These are phyloP conservation scores for Leptoteleia sp. DNA, from an alignment of 1,140 invertebrate species.

Conservation along the genomic window DNA sequence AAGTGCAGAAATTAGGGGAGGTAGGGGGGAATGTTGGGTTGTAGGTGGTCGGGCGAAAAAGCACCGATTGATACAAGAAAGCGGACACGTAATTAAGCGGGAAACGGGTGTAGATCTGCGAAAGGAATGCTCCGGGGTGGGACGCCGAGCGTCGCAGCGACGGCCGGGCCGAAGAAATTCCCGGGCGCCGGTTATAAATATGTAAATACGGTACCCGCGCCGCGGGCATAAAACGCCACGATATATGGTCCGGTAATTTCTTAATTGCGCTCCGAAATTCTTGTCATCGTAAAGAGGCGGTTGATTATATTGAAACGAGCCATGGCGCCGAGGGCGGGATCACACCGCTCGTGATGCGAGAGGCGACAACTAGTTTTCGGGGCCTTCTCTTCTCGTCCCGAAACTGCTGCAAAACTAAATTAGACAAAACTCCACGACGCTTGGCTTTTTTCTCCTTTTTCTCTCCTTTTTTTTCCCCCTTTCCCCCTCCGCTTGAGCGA, in stretches of 20 bases:
- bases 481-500: too few relatives aligned
- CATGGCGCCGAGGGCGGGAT: conserved; percentile 61
- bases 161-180: conserved; percentile 53
- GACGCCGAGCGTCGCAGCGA: conserved; percentile 62
- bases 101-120: conserved; percentile 56
- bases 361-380: conserved; percentile 51
- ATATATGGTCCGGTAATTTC: conserved; percentile 81
- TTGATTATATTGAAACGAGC: conserved; percentile 71
- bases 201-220: conserved; percentile 73
- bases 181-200: conserved; percentile 71
- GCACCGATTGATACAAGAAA: conserved; percentile 36
- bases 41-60: conserved; percentile 38
- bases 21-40: conserved; percentile 1
- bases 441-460: too few relatives aligned
- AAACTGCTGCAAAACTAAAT: background rate
- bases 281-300: conserved; percentile 79
- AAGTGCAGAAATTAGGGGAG: too few relatives aligned
- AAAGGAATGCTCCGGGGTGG: conserved; percentile 40
- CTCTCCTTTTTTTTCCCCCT: too few relatives aligned
- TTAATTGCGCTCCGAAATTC: conserved; percentile 80
- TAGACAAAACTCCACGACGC: too few relatives aligned
- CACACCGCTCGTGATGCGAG: conserved; percentile 38
- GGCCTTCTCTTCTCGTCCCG: conserved; percentile 1
- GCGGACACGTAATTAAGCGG: conserved; percentile 54
- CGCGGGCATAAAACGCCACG: conserved; percentile 76